Percentiles rank a stretch among this genome's conserved stretches.
These are phyloP conservation scores for Dynastes maya DNA, from an alignment of 2,888 invertebrate genomes.

Conservation along the genomic window DNA sequence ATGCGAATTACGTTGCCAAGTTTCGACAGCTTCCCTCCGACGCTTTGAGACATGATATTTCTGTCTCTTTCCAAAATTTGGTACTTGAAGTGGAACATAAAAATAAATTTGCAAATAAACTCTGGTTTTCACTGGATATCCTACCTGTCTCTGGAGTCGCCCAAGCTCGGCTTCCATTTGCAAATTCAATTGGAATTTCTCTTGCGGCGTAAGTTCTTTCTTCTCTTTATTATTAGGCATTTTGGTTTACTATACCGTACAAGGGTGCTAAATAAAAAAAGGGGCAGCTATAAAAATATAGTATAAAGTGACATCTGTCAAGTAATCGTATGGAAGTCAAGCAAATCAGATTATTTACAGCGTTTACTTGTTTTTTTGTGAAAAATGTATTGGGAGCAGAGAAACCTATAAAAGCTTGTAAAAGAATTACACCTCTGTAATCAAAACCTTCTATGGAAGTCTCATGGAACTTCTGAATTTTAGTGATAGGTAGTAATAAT, in stretches of 20 bases:
- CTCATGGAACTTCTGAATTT: too few species aligned
- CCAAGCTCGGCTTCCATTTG: slow-evolving; percentile 85
- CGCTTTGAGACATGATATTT: slow-evolving; percentile 80
- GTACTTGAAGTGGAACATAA: slow-evolving; percentile 70
- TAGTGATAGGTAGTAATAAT: too few species aligned
- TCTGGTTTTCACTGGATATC: not conserved
- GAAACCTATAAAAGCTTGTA: too few species aligned
- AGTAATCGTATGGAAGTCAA: not conserved
- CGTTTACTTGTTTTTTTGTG: too few species aligned
- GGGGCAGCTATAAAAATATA: slow-evolving; percentile 2
- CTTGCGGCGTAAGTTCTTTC: slow-evolving; percentile 69
- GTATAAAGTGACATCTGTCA: slow-evolving; percentile 22
- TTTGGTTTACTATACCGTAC: slow-evolving; percentile 1
- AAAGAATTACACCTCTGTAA: too few species aligned
- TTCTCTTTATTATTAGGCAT: slow-evolving; percentile 54
- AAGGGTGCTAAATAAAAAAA: not conserved
- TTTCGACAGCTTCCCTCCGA: slow-evolving; percentile 77
- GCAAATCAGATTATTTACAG: too few species aligned
- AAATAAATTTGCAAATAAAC: not conserved
- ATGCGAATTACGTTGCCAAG: slow-evolving; percentile 77
- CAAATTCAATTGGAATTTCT: slow-evolving; percentile 83
- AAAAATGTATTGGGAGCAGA: too few species aligned
- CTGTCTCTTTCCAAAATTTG: slow-evolving; percentile 89
- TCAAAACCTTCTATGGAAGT: too few species aligned
- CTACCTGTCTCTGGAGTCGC: slow-evolving; percentile 84